phyloP scores from a whole-genome alignment of 1,140 invertebrate genomes.

The Drosophila biarmipes region DNA sequence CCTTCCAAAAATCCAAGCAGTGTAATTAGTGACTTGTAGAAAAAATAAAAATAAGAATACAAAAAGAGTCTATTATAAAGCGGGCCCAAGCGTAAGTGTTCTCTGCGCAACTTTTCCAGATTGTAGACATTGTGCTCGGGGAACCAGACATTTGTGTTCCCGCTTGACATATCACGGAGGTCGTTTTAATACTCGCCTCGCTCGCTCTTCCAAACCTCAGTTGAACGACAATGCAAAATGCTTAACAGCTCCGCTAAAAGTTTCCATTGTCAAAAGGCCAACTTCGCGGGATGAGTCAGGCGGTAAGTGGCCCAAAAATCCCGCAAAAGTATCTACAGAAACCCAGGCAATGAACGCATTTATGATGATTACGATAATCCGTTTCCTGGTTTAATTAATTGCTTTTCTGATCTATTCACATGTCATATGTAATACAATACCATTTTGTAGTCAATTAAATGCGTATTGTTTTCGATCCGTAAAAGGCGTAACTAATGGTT shows the following conservation, averaged over 20 bases:
- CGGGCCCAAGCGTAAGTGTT: constrained; percentile 34
- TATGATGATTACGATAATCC: background rate
- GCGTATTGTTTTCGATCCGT: background rate
- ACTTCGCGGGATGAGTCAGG: constrained; percentile 28
- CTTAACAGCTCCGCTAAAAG: constrained; percentile 38
- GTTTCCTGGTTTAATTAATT: constrained; percentile 4
- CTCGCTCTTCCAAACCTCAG: background rate
- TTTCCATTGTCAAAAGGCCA: constrained; percentile 49
- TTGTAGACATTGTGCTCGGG: constrained; percentile 24
- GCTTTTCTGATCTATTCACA: background rate
- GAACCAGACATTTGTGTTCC: constrained; percentile 37
- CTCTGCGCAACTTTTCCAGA: constrained; percentile 35
- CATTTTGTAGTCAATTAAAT: background rate
- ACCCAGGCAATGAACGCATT: background rate
- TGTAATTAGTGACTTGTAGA: constrained; percentile 68
- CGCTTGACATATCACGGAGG: constrained; percentile 44
- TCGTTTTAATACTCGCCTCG: constrained; percentile 45
- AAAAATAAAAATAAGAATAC: constrained; percentile 32
- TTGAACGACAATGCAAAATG: constrained; percentile 42
- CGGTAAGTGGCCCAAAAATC: background rate
- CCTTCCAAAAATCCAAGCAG: constrained; percentile 41
- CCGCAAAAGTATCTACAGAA: background rate
- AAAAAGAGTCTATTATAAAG: constrained; percentile 50
- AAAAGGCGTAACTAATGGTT: background rate
- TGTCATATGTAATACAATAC: background rate